These are phyloP conservation scores for Furnarius figulus DNA, from an alignment of 2,113 vertebrate genomes.

Conservation along the genomic window DNA sequence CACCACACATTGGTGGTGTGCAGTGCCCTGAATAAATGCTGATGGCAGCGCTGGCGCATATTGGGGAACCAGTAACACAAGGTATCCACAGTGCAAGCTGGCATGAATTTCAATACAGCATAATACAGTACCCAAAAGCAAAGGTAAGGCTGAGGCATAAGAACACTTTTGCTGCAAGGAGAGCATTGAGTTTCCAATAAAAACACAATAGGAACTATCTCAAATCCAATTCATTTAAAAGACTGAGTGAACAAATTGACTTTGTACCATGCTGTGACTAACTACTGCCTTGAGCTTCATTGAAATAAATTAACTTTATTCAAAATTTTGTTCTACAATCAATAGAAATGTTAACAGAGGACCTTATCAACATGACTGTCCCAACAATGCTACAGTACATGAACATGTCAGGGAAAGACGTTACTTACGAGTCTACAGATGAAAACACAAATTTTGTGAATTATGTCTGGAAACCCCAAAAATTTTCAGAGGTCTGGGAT, in stretches of 20 bases:
- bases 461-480: not conserved
- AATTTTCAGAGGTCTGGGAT: not conserved
- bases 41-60: accelerated
- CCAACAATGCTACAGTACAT: not conserved
- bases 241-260: not conserved
- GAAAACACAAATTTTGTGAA: not conserved
- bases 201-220: not conserved
- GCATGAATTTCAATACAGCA: not conserved
- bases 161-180: not conserved
- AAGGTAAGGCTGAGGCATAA: not conserved
- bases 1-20: not conserved
- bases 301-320: not conserved
- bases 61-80: not conserved
- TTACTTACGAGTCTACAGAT: not conserved
- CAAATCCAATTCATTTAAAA: not conserved
- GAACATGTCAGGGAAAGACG: not conserved
- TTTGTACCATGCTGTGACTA: not conserved
- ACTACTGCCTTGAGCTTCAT: not conserved
- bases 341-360: not conserved
- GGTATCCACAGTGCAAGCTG: not conserved
- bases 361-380: not conserved
- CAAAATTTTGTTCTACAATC: not conserved
- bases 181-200: not conserved
- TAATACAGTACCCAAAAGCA: not conserved
- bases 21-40: not conserved